These are phyloP conservation scores for Chloromyia formosa DNA, from an alignment of 2,888 invertebrate species.

Conservation along the genomic window DNA sequence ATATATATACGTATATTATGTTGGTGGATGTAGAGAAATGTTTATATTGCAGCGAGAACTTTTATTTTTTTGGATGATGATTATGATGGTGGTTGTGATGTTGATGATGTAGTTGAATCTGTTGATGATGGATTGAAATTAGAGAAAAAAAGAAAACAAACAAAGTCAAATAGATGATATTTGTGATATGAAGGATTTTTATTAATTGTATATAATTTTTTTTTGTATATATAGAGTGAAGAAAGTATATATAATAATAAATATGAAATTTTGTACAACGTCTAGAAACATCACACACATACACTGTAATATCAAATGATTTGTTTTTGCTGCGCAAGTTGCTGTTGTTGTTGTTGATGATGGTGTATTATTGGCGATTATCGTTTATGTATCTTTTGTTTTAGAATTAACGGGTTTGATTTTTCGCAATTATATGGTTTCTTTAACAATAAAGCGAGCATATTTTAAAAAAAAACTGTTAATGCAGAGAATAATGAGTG, in stretches of 20 bases:
- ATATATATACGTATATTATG: constrained; percentile 20
- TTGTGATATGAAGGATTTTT: constrained; percentile 24
- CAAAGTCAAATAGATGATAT: constrained; percentile 21
- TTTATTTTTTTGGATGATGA: not conserved
- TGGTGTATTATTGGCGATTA: constrained; percentile 25
- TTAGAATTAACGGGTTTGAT: too few species aligned
- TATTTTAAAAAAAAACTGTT: not conserved
- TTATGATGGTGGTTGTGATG: constrained; percentile 35
- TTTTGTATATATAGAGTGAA: constrained; percentile 5
- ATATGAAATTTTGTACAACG: constrained; percentile 16
- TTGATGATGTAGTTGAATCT: constrained; percentile 35
- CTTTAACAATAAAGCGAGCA: not conserved
- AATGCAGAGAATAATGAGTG: constrained; percentile 29
- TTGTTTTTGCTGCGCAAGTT: not conserved
- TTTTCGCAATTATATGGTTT: not conserved
- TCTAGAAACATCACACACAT: constrained; percentile 9
- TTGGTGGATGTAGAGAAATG: constrained; percentile 26
- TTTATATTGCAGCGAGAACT: constrained; percentile 37
- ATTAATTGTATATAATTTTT: constrained; percentile 6
- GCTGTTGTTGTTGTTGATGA: not conserved
- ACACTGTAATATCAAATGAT: constrained; percentile 33
- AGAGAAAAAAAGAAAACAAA: constrained; percentile 15
- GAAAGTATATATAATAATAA: not conserved
- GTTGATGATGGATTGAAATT: constrained; percentile 30
- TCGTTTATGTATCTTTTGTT: constrained; percentile 7